Conservation (phyloP, 2,113 vertebrate species). For the Ciconia stormi region DNA sequence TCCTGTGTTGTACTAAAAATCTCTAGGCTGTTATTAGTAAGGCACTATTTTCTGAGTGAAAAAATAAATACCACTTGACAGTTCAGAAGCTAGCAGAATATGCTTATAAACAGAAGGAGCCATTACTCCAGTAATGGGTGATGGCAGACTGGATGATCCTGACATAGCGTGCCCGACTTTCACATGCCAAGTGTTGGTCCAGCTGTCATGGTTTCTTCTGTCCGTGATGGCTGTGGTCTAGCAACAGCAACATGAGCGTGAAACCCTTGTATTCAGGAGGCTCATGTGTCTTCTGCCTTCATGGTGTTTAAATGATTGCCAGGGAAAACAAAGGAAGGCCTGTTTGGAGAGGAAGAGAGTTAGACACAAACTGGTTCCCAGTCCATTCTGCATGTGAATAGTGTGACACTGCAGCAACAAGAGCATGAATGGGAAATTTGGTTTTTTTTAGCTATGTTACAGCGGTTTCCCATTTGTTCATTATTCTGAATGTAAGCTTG, state of each 20-base stretch:
- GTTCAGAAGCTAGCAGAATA: not conserved
- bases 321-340: not conserved
- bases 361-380: not conserved
- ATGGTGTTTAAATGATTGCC: not conserved
- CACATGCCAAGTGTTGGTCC: not conserved
- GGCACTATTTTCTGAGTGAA: not conserved
- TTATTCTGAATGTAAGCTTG: not conserved
- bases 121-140: not conserved
- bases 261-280: not conserved
- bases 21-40: not conserved
- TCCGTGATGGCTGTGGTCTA: not conserved
- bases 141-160: not conserved
- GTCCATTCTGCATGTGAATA: not conserved
- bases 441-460: not conserved
- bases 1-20: not conserved
- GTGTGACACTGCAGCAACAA: not conserved
- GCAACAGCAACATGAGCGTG: not conserved
- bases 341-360: not conserved
- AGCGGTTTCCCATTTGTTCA: not conserved
- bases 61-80: not conserved
- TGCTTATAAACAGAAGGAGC: not conserved
- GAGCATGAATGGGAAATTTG: not conserved
- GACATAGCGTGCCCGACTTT: fast-evolving
- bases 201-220: not conserved
- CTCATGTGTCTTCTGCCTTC: not conserved